Base-by-base conservation (phyloP, 2,113 vertebrate species). In the Myotis yumanensis region DNA sequence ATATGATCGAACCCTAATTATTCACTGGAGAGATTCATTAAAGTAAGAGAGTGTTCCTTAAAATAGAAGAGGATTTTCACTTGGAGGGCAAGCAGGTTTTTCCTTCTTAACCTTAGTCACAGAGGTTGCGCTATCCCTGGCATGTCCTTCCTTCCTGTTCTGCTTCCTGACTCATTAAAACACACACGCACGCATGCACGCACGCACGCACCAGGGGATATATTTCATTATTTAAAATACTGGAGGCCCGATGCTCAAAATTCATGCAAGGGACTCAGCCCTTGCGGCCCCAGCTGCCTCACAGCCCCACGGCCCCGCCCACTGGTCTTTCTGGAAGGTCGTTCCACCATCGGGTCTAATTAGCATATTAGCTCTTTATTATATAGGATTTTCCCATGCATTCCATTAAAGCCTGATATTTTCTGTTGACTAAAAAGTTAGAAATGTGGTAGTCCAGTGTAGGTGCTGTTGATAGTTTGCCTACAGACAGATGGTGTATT, bases 21-120 rank as follows among this genome's bases (percentile, higher is more conserved):
- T 83, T 97, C 83, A 90, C 25, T 81, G 88, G 75, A 95, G 75
- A 84, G 59, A 76, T 46, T 90, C 5, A 18, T 86, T 86, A 28
- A 79, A 96, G 43, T 46, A 83, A 91, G 32, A 59, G 66, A 96
- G 18, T 94, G 52, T 96, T 91, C n/a, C 95, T 92, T 93, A 94
- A 97, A 96, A 93, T 94, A 95, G 96, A 93, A 93, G 62, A 82
- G 92, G 54, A 54, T 96, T 97, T 97, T 97, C 82, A 82, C 86
- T 94, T 86, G 66, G 92, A 94, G 86, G 86, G 22, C 83, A 51
- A 28, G 86, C 40, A 71, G 16, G 64, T 37, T 93, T 90, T 66
- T 46, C 86, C 73, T 81, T 64, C 18, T 75, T 69, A 11, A 28
- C n/a, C 77, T 97, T 86, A 90, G 82, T 94, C 92, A 90, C 2